Percentiles rank a stretch among this genome's conserved stretches.
phyloP scores from a whole-genome alignment of 1,140 invertebrate species.

The Zaprionus africanus region DNA sequence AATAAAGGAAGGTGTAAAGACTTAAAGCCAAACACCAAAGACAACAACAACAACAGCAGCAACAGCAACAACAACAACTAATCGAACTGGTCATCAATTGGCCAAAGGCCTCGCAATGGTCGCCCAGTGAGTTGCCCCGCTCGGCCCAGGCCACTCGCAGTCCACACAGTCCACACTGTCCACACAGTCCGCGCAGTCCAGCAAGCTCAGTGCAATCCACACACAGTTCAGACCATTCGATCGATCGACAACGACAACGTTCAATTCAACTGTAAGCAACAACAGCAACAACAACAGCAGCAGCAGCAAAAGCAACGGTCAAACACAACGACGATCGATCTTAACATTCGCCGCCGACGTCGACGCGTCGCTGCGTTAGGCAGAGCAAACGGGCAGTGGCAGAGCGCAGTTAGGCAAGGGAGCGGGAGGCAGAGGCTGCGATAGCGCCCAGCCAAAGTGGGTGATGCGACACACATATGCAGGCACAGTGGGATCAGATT shows the following conservation, averaged over 20 bases:
- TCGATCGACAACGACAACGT: constrained; percentile 74
- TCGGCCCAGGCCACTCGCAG: constrained; percentile 8
- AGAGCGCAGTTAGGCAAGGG: too few relatives aligned
- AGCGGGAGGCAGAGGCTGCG: constrained; percentile 11
- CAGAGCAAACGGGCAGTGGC: constrained; percentile 4
- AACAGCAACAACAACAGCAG: constrained; percentile 20
- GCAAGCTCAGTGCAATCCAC: constrained; percentile 33
- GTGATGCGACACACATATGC: constrained; percentile 62
- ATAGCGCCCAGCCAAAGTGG: constrained; percentile 57
- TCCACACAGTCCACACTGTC: constrained; percentile 1
- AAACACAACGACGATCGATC: constrained; percentile 70
- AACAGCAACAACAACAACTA: constrained; percentile 69
- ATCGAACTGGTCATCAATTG: constrained; percentile 83
- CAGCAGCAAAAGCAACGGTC: constrained; percentile 32
- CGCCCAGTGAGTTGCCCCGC: constrained; percentile 48
- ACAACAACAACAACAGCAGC: constrained; percentile 33
- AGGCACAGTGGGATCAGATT: constrained; percentile 33
- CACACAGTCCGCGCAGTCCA: background rate
- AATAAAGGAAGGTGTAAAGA: constrained; percentile 81
- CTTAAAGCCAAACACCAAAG: constrained; percentile 57
- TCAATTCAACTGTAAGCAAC: constrained; percentile 58
- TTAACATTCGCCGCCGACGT: constrained; percentile 66
- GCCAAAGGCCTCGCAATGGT: constrained; percentile 79
- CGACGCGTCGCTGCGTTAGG: constrained; percentile 54
- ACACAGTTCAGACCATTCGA: constrained; percentile 51